phyloP scores from a whole-genome alignment of 2,797 vertebrate species.

The Myotis planiceps region DNA sequence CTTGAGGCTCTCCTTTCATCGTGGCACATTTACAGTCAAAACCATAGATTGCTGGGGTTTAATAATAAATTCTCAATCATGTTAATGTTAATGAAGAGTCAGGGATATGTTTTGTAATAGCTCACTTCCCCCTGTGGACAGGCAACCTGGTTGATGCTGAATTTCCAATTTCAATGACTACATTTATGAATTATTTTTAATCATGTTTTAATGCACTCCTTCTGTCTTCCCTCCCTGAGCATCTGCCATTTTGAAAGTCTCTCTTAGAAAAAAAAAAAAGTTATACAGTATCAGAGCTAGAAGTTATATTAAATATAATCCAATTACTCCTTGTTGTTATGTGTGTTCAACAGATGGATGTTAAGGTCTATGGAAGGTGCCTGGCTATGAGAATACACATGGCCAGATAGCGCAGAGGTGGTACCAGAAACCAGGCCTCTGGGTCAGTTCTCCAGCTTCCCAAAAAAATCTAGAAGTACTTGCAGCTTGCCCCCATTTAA shows the following conservation, averaged over 20 bases:
- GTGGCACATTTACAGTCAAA: not conserved
- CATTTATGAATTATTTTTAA: constrained; percentile 2
- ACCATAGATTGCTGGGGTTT: not conserved
- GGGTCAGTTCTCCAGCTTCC: not conserved
- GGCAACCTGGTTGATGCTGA: not conserved
- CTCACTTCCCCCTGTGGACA: not conserved
- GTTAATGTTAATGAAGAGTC: not conserved
- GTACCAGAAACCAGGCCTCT: not conserved
- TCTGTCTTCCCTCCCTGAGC: not conserved
- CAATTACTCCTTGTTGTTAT: not conserved
- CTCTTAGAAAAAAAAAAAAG: not conserved
- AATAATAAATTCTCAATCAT: constrained; percentile 38
- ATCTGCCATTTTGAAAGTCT: not conserved
- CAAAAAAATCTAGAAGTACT: not conserved
- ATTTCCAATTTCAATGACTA: not conserved
- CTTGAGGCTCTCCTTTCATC: not conserved
- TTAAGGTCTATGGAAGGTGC: not conserved
- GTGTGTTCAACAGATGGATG: not conserved
- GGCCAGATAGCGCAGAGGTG: not conserved
- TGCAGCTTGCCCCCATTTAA: not conserved
- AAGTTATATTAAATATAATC: not conserved
- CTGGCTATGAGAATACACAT: not conserved
- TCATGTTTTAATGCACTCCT: not conserved
- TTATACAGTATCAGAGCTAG: not conserved
- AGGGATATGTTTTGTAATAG: not conserved